Percentiles rank a stretch among this genome's conserved stretches.
phyloP scores from a whole-genome alignment of 92 coral and sea anemone genomes.

The Metridium senile region DNA sequence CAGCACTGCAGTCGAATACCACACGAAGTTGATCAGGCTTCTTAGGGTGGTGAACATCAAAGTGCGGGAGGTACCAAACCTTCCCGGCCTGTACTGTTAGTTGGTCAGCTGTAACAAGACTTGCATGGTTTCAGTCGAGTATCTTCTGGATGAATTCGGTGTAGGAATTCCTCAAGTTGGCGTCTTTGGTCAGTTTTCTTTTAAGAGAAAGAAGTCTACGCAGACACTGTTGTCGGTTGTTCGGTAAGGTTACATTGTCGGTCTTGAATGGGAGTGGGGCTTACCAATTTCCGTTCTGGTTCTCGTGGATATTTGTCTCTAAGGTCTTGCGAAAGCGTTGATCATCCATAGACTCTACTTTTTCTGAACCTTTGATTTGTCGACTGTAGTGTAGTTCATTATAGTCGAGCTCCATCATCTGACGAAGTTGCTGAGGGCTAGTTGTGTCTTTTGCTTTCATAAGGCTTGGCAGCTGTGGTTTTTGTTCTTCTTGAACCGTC shows the following conservation, averaged over 20 bases:
- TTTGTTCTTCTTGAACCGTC: not conserved
- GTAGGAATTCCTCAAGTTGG: constrained; percentile 26
- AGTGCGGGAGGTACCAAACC: constrained; percentile 46
- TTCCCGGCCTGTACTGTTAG: constrained; percentile 25
- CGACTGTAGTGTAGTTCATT: constrained; percentile 54
- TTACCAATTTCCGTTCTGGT: constrained; percentile 49
- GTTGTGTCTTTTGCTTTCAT: constrained; percentile 53
- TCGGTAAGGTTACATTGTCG: constrained; percentile 34
- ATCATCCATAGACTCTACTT: constrained; percentile 60
- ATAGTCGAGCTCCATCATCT: constrained; percentile 79
- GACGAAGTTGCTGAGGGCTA: constrained; percentile 46
- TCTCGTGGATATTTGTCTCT: constrained; percentile 3
- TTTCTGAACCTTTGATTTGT: constrained; percentile 55
- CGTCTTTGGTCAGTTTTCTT: constrained; percentile 40
- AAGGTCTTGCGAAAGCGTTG: constrained; percentile 49
- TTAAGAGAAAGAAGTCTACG: constrained; percentile 49
- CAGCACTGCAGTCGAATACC: constrained; percentile 57
- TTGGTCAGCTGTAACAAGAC: constrained; percentile 11
- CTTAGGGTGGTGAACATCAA: constrained; percentile 35
- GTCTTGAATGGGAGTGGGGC: constrained; percentile 65
- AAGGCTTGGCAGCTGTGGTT: no score
- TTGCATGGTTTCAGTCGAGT: constrained; percentile 47
- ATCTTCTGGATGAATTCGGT: constrained; percentile 53
- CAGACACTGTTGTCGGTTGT: constrained; percentile 54
- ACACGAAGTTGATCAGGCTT: constrained; percentile 37